Percentiles rank a stretch among this genome's conserved stretches.
These are phyloP conservation scores for Acrocephalus arundinaceus DNA, from an alignment of 2,113 vertebrate genomes.

Conservation along the genomic window DNA sequence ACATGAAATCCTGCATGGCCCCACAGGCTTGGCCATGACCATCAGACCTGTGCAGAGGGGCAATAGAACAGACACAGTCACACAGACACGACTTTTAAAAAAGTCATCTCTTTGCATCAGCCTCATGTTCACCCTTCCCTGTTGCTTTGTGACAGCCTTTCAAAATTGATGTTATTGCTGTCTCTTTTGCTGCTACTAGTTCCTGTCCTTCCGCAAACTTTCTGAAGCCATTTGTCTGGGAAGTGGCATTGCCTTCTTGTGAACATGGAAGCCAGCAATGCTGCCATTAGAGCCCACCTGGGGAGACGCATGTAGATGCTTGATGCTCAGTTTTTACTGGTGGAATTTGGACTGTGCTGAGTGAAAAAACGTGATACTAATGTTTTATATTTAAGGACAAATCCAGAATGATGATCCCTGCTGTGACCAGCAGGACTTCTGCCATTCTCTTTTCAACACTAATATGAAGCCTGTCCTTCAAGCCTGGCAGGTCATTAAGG, in stretches of 20 bases:
- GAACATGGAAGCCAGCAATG: neutral
- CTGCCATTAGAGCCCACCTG: neutral
- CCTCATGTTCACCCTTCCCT: neutral
- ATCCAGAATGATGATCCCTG: neutral
- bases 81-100: fast-evolving
- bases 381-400: neutral
- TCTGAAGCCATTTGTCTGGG: neutral
- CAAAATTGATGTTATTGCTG: neutral
- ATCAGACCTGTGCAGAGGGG: neutral
- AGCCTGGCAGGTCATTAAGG: neutral
- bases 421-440: fast-evolving
- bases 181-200: neutral
- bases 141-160: neutral
- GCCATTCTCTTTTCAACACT: neutral
- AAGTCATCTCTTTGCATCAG: neutral
- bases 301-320: neutral
- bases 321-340: neutral
- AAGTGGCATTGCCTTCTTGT: fast-evolving
- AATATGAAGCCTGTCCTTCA: neutral
- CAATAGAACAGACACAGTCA: no score
- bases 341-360: neutral
- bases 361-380: neutral
- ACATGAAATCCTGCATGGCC: fast-evolving
- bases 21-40: fast-evolving
- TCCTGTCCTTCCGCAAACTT: neutral